A percentile compares a stretch with the other conserved stretches of the same genome.
Conservation (phyloP, 2,888 invertebrate species). For the Drosophila crucigera region DNA sequence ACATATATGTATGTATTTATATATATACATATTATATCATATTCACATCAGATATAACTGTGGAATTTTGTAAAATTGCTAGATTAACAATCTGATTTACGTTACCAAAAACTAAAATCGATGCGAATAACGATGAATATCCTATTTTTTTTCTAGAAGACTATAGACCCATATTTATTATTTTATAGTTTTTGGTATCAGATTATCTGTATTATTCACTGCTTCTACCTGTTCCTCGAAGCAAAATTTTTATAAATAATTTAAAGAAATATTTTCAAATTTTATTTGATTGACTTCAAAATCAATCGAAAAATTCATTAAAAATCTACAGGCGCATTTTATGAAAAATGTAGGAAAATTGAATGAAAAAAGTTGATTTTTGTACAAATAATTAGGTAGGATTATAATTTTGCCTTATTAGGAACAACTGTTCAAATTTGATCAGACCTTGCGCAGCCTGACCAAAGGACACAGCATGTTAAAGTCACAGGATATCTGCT, state of each 20-base stretch:
- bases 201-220: not conserved
- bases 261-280: not conserved
- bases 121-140: not conserved
- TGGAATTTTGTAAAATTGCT: not conserved
- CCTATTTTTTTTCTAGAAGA: not conserved
- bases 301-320: not conserved
- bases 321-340: not conserved
- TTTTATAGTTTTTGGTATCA: too few species aligned
- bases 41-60: not conserved
- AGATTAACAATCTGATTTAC: not conserved
- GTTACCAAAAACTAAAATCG: too few species aligned
- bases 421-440: not conserved
- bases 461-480: not conserved
- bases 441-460: not conserved
- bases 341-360: not conserved
- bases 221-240: not conserved
- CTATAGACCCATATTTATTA: too few species aligned
- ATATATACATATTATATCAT: not conserved
- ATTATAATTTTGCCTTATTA: not conserved
- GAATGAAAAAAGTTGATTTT: not conserved
- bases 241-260: not conserved
- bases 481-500: not conserved
- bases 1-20: not conserved
- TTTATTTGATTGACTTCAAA: not conserved
- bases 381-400: not conserved